Conservation (phyloP, 2,888 invertebrate genomes). For the Hirtodrosophila duncani region DNA sequence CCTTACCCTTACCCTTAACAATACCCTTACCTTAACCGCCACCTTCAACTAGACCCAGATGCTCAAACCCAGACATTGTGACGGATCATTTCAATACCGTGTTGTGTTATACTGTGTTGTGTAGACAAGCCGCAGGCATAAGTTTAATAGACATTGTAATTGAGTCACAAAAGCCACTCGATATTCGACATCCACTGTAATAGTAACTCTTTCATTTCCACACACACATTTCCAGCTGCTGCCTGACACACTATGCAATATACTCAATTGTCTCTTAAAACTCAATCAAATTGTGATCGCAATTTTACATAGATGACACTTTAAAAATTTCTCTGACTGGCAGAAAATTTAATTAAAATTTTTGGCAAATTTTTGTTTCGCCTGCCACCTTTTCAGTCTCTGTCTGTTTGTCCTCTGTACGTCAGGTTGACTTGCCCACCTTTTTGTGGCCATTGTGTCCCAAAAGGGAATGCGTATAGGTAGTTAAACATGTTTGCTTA, state of each 20-base stretch:
- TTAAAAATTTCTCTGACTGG: slow-evolving; percentile 9
- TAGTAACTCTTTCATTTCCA: slow-evolving; percentile 51
- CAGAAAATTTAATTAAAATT: slow-evolving; percentile 52
- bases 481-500: slow-evolving; percentile 52
- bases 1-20: too few species aligned
- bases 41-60: too few species aligned
- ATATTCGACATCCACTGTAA: too few species aligned
- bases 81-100: slow-evolving; percentile 19
- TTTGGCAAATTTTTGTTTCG: slow-evolving; percentile 48
- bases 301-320: slow-evolving; percentile 47
- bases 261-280: slow-evolving; percentile 2
- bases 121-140: slow-evolving; percentile 65
- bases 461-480: slow-evolving; percentile 55
- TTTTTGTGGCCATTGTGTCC: slow-evolving; percentile 61
- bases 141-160: slow-evolving; percentile 72
- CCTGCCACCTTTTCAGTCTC: slow-evolving; percentile 16
- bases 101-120: slow-evolving; percentile 22
- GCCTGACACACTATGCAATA: slow-evolving; percentile 10
- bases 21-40: too few species aligned
- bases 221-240: slow-evolving; percentile 43
- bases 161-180: slow-evolving; percentile 70
- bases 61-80: slow-evolving; percentile 40
- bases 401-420: slow-evolving; percentile 36
- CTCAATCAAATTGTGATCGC: slow-evolving; percentile 27
- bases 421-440: slow-evolving; percentile 64